Conservation (phyloP, 92 coral and sea anemone species). For the Phenganax marumi region DNA sequence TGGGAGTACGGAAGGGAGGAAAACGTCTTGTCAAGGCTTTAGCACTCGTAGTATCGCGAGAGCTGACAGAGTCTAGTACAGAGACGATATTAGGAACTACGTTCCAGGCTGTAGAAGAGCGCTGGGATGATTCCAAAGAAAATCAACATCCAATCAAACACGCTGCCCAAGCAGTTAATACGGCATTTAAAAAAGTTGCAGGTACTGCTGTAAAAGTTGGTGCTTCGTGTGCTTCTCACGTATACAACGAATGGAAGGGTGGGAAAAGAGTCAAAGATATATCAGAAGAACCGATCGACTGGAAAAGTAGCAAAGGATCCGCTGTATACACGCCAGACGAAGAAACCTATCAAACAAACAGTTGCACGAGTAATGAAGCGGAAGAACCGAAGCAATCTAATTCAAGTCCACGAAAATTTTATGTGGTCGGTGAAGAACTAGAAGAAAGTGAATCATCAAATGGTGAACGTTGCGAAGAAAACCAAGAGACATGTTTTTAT, state of each 20-base stretch:
- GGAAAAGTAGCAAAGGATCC: background rate
- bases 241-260: background rate
- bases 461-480: background rate
- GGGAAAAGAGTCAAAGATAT: background rate
- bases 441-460: background rate
- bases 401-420: background rate
- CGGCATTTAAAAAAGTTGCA: background rate
- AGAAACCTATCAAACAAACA: background rate
- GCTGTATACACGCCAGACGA: background rate
- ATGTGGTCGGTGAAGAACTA: background rate
- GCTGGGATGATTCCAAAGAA: constrained; percentile 52
- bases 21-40: constrained; percentile 20
- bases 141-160: constrained; percentile 48
- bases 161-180: background rate
- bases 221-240: background rate
- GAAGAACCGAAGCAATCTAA: constrained; percentile 10
- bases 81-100: constrained; percentile 17
- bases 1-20: constrained; percentile 25
- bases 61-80: constrained; percentile 33
- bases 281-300: background rate
- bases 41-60: constrained; percentile 18
- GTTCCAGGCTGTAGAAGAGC: constrained; percentile 46
- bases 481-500: too few relatives aligned
- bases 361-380: background rate
- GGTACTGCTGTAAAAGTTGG: background rate